Evolutionary conservation across 2,113 vertebrate species (phyloP).

Genomic region (Cranoglanis bouderius): DNA sequence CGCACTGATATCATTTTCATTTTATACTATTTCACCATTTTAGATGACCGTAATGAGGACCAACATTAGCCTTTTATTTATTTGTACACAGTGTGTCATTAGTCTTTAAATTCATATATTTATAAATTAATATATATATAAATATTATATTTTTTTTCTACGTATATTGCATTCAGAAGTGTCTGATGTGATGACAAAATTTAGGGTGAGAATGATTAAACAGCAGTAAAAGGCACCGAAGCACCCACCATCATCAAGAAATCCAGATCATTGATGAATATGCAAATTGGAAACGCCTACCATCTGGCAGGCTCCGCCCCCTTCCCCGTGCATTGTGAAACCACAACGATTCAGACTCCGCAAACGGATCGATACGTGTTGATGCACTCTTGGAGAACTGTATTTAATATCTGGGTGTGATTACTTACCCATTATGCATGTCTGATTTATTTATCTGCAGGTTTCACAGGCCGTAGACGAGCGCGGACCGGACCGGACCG

Average conservation of each 20-base stretch:
- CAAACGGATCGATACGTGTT: not conserved
- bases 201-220: not conserved
- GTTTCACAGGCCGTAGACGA: slow-evolving; percentile 95
- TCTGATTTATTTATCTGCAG: slow-evolving; percentile 63
- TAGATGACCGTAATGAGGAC: too few relatives aligned
- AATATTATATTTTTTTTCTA: too few relatives aligned
- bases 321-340: not conserved
- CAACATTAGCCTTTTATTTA: too few relatives aligned
- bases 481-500: slow-evolving; percentile 75
- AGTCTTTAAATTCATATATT: too few relatives aligned
- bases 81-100: too few relatives aligned
- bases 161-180: too few relatives aligned
- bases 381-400: not conserved
- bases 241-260: not conserved
- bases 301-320: not conserved
- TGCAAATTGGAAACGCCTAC: not conserved
- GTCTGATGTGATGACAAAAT: not conserved
- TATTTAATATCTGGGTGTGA: not conserved
- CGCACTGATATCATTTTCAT: too few relatives aligned
- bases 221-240: too few relatives aligned
- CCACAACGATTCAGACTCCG: not conserved
- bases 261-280: not conserved
- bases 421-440: not conserved
- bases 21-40: too few relatives aligned
- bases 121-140: too few relatives aligned